Evolutionary conservation across 2,888 invertebrate genomes (phyloP), one percentile per base, ranked within the genome.

Genomic region (Andrena bucephala): DNA sequence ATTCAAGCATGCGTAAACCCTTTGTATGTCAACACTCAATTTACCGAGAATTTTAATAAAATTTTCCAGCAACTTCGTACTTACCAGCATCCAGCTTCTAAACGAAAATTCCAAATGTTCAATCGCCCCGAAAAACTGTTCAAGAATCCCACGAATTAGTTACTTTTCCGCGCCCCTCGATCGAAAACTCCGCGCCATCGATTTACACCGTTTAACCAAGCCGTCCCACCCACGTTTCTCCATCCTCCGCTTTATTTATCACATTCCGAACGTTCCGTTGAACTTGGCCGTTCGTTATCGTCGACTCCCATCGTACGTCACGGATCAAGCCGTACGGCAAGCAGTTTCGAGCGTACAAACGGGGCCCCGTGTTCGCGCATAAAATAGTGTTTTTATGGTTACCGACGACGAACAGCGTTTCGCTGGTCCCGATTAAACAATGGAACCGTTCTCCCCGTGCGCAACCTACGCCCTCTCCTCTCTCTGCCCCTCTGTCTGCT

Each of bases 351-450:
- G 72, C 81, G 62, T 75, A 80, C 80, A 82, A 80, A 77, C 77
- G 68, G 77, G 57, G 68, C 63, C 65, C 77, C 68, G 63, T 69
- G 70, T 80, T 73, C 73, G 69, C 83, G 76, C 72, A 76, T 83
- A 83, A 83, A 83, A 80, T 74, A 77, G 84, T 71, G 83, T 84
- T 80, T 84, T 83, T 84, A 83, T 83, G 84, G 83, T 83, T 82
- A 77, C 83, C 76, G 73, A 71, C 62, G 79, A 79, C 74, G 83
- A 78, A 84, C 83, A 85, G 86, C 84, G 86, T 81, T 86, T 84
- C 84, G 81, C 85, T 85, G 89, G 89, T 91, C 91, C 92, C 90
- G 91, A 91, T 92, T 91, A 92, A 93, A 93, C 92, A 93, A 93
- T 93, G 90, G 92, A 90, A 85, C 87, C 89, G 90, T 89, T 91